Conservation (phyloP, 2,888 invertebrate genomes). For the Clivina fossor region DNA sequence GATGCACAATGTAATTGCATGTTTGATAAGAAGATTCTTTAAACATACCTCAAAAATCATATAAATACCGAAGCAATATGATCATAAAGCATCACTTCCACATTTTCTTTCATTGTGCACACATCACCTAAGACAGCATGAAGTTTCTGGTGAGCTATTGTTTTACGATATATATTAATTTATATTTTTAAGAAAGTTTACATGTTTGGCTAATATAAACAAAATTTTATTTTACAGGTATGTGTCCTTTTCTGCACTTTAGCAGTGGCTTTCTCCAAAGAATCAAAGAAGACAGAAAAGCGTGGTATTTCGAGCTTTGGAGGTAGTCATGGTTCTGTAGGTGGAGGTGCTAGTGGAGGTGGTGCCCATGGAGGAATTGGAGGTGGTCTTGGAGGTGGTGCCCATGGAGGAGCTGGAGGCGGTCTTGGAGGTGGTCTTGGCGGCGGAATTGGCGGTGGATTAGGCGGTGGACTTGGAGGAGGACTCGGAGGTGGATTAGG, state of each 20-base stretch:
- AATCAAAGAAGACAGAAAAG: background rate
- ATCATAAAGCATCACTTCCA: background rate
- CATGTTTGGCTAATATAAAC: no score
- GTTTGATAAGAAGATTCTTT: no score
- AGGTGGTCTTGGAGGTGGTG: background rate
- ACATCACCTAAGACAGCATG: no score
- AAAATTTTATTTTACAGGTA: background rate
- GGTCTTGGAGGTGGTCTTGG: no score
- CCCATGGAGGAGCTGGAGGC: background rate
- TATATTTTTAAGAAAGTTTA: no score
- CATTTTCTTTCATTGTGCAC: background rate
- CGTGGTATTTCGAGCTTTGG: background rate
- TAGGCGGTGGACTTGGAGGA: no score
- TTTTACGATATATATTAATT: no score
- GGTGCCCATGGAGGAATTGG: background rate
- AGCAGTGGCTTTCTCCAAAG: background rate
- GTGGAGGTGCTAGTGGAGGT: background rate
- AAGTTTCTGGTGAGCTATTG: slow-evolving; percentile 6
- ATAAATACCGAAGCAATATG: no score
- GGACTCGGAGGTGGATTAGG: no score
- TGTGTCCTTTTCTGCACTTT: background rate
- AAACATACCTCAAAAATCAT: no score
- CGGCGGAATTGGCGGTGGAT: no score
- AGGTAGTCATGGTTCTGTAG: background rate
- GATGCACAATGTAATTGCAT: no score